These are phyloP conservation scores for Fukomys damarensis DNA, from an alignment of 2,113 vertebrate species.

Conservation along the genomic window DNA sequence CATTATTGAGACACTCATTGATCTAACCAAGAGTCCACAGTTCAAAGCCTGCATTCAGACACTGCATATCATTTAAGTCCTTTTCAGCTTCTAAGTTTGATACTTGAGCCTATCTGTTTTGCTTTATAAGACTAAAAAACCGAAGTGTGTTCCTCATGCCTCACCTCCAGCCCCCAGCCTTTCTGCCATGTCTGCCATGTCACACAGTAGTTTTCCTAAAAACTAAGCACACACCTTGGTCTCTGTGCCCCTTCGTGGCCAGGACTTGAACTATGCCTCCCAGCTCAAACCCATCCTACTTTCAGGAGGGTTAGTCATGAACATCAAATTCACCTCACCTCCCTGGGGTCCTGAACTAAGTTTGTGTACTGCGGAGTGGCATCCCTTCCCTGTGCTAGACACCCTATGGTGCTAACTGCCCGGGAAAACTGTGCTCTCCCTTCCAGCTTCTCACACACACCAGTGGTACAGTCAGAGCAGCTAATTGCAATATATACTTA, in stretches of 20 bases:
- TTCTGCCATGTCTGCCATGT: background rate
- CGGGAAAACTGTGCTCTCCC: background rate
- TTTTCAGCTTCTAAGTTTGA: background rate
- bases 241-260: background rate
- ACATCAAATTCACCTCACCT: background rate
- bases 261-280: background rate
- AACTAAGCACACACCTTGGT: background rate
- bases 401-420: background rate
- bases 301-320: background rate
- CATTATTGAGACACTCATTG: accelerated
- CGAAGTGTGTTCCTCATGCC: too few species aligned
- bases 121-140: background rate
- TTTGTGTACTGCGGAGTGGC: background rate
- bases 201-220: background rate
- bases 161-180: too few species aligned
- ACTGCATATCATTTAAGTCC: background rate
- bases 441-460: too few species aligned
- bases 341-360: background rate
- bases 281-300: background rate
- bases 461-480: background rate
- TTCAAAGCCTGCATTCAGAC: background rate
- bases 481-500: background rate
- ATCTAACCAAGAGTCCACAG: background rate
- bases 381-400: background rate
- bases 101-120: background rate